phyloP scores from a whole-genome alignment of 1,140 invertebrate genomes.

The Drosophila ambigua region DNA sequence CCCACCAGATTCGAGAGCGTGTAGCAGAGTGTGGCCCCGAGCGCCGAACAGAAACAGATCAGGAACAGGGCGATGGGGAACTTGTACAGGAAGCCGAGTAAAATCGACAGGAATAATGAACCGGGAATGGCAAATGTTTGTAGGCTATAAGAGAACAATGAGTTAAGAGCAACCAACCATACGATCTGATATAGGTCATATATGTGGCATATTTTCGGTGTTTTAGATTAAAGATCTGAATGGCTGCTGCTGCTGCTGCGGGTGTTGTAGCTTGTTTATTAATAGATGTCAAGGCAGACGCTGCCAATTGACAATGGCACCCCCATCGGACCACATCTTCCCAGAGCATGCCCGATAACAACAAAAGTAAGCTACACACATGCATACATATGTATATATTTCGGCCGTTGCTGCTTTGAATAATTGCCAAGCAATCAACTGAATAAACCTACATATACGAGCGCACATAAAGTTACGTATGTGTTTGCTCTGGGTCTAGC shows the following conservation, averaged over 20 bases:
- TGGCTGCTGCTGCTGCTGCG: constrained; percentile 18
- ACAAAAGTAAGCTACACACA: neutral
- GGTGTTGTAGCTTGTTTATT: constrained; percentile 22
- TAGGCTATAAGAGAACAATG: constrained; percentile 87
- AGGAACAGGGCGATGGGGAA: constrained; percentile 94
- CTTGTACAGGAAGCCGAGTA: constrained; percentile 98
- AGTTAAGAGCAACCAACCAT: constrained; percentile 63
- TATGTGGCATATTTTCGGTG: neutral
- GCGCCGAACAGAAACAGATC: constrained; percentile 97
- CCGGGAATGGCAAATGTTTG: constrained; percentile 99
- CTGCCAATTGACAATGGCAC: constrained; percentile 45
- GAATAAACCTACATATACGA: constrained; percentile 3
- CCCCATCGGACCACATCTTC: constrained; percentile 45
- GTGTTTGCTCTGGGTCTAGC: constrained; percentile 3
- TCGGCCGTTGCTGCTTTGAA: constrained; percentile 16
- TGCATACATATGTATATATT: neutral
- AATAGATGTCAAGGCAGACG: constrained; percentile 27
- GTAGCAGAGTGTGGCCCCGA: constrained; percentile 98
- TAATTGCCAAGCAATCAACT: constrained; percentile 21
- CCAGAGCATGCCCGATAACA: constrained; percentile 37
- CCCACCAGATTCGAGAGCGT: constrained; percentile 95
- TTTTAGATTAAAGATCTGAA: constrained; percentile 21
- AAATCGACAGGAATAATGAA: constrained; percentile 98
- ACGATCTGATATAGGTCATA: constrained; percentile 3
- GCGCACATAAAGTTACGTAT: constrained; percentile 4